A percentile compares a stretch with the other conserved stretches of the same genome.
Evolutionary conservation across 2,888 invertebrate species (phyloP).

Genomic region (Arge pagana): DNA sequence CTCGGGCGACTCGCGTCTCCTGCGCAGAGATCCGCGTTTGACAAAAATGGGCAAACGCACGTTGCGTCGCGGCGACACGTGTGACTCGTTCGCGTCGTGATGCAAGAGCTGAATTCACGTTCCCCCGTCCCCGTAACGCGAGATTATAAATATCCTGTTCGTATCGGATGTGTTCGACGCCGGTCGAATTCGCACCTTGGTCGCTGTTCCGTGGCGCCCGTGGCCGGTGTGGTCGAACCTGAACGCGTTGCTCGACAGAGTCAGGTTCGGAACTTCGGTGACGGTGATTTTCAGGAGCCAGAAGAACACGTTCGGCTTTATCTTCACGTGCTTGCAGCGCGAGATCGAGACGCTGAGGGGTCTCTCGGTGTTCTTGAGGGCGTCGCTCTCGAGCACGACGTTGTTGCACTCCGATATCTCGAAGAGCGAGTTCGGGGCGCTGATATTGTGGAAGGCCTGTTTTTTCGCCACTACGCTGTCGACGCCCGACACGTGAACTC

Average conservation of each 20-base stretch:
- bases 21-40: too few species aligned
- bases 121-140: too few species aligned
- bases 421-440: conserved; percentile 64
- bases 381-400: conserved; percentile 66
- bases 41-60: too few species aligned
- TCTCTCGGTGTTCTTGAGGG: conserved; percentile 68
- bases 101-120: too few species aligned
- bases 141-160: too few species aligned
- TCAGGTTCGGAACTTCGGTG: conserved; percentile 63
- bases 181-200: conserved; percentile 48
- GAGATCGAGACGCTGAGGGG: conserved; percentile 67
- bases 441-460: conserved; percentile 66
- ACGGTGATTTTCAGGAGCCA: conserved; percentile 68
- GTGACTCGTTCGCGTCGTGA: too few species aligned
- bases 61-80: too few species aligned
- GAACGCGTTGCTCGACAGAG: conserved; percentile 67
- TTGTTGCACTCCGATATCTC: conserved; percentile 66
- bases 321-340: conserved; percentile 63
- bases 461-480: conserved; percentile 63
- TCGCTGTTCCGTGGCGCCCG: conserved; percentile 69
- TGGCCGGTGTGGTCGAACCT: conserved; percentile 65
- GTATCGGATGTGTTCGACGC: too few species aligned
- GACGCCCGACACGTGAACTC: conserved; percentile 63
- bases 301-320: conserved; percentile 69
- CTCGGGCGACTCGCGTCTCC: too few species aligned